Conservation (phyloP, 1,140 invertebrate species). For the Saxidomus purpurata region DNA sequence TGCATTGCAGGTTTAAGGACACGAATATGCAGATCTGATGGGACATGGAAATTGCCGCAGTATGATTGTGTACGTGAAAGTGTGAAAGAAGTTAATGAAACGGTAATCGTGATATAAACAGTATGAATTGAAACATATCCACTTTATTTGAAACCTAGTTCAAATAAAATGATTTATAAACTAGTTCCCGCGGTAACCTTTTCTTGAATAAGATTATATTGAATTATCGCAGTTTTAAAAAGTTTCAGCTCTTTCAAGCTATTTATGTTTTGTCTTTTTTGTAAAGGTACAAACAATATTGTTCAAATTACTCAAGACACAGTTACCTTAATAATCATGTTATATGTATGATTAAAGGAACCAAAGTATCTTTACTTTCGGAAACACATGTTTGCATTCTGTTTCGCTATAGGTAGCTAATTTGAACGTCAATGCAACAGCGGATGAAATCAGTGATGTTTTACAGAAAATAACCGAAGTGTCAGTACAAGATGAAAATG, state of each 20-base stretch:
- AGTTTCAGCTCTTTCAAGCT: too few relatives aligned
- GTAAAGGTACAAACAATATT: too few relatives aligned
- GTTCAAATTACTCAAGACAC: too few relatives aligned
- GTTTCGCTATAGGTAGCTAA: not conserved
- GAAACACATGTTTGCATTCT: too few relatives aligned
- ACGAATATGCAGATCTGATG: not conserved
- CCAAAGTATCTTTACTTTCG: too few relatives aligned
- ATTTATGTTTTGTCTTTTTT: too few relatives aligned
- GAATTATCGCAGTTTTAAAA: too few relatives aligned
- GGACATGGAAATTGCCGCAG: not conserved
- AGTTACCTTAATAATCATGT: too few relatives aligned
- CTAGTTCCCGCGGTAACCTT: not conserved
- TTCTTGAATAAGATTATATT: not conserved
- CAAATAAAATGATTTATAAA: not conserved
- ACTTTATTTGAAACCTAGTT: too few relatives aligned
- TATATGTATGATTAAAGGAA: too few relatives aligned
- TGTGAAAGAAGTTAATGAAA: not conserved
- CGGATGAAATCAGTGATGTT: not conserved
- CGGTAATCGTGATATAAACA: not conserved
- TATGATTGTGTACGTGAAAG: constrained; percentile 19
- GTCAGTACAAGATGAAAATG: not conserved
- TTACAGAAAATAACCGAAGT: not conserved
- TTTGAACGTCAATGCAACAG: not conserved
- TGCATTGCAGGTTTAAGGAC: not conserved
- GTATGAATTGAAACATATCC: too few relatives aligned